Percentiles rank a stretch among this genome's conserved stretches.
Evolutionary conservation across 2,888 invertebrate genomes (phyloP).

Genomic region (Bugulina stolonifera): DNA sequence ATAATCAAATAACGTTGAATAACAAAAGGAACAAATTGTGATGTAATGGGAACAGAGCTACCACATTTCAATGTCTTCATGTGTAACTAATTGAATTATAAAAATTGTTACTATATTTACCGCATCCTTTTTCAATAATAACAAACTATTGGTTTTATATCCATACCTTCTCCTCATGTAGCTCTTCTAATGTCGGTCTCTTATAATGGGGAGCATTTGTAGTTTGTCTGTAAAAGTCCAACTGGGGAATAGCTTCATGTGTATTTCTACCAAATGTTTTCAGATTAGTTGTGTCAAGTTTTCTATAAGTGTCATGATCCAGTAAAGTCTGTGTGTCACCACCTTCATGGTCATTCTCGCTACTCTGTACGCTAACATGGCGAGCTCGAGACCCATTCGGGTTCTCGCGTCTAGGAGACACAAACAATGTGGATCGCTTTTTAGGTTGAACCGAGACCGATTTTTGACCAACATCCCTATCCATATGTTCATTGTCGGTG

Average conservation of each 20-base stretch:
- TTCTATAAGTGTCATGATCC: constrained; percentile 6
- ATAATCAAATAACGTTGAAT: too few species aligned
- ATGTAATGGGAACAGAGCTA: too few species aligned
- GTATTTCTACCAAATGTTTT: constrained; percentile 57
- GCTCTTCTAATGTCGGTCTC: constrained; percentile 53
- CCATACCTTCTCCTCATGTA: constrained; percentile 48
- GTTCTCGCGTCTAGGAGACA: background rate
- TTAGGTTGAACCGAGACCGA: background rate
- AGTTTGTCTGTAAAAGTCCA: constrained; percentile 76
- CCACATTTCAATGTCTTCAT: too few species aligned
- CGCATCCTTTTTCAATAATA: background rate
- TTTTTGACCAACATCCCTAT: background rate
- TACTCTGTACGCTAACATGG: constrained; percentile 8
- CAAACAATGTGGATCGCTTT: background rate
- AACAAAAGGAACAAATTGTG: too few species aligned
- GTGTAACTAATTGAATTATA: too few species aligned
- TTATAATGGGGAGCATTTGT: constrained; percentile 45
- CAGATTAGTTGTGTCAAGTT: constrained; percentile 61
- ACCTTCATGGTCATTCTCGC: background rate
- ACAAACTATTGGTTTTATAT: background rate
- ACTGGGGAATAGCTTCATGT: constrained; percentile 71
- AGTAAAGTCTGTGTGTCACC: background rate
- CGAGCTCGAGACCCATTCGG: background rate
- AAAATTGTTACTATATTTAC: background rate
- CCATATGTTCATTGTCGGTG: background rate